phyloP scores from a whole-genome alignment of 2,797 vertebrate species.

The Toxotes lorentzi region DNA sequence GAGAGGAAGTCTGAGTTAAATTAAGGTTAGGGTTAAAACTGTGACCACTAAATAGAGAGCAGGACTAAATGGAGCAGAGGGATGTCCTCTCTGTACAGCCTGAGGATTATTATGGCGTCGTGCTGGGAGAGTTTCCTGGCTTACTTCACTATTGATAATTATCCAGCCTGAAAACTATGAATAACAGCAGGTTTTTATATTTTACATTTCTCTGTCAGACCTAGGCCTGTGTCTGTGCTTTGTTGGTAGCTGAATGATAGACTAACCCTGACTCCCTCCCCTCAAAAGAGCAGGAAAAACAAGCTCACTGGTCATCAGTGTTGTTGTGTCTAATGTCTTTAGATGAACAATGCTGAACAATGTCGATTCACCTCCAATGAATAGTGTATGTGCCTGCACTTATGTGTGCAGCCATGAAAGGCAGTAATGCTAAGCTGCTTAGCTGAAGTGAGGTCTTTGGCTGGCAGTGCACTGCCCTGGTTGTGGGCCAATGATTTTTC shows the following conservation, averaged over 20 bases:
- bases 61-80: slow-evolving; percentile 30
- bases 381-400: slow-evolving; percentile 47
- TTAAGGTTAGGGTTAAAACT: slow-evolving; percentile 28
- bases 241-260: slow-evolving; percentile 17
- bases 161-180: neutral
- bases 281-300: slow-evolving; percentile 34
- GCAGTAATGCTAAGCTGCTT: slow-evolving; percentile 78
- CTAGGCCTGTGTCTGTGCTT: neutral
- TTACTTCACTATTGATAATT: neutral
- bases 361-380: slow-evolving; percentile 66
- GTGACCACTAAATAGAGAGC: slow-evolving; percentile 40
- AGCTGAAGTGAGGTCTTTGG: slow-evolving; percentile 69
- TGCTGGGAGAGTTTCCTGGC: neutral
- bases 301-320: slow-evolving; percentile 14
- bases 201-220: neutral
- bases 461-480: slow-evolving; percentile 60
- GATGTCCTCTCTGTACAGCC: slow-evolving; percentile 12
- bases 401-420: slow-evolving; percentile 62
- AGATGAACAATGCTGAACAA: slow-evolving; percentile 52
- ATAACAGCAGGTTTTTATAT: neutral
- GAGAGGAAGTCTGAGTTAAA: neutral
- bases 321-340: slow-evolving; percentile 40
- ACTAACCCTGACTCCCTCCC: slow-evolving; percentile 12
- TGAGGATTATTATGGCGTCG: slow-evolving; percentile 3
- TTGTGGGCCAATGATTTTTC: slow-evolving; percentile 63